phyloP scores from a whole-genome alignment of 2,797 vertebrate species.

The Sandelia bainsii region DNA sequence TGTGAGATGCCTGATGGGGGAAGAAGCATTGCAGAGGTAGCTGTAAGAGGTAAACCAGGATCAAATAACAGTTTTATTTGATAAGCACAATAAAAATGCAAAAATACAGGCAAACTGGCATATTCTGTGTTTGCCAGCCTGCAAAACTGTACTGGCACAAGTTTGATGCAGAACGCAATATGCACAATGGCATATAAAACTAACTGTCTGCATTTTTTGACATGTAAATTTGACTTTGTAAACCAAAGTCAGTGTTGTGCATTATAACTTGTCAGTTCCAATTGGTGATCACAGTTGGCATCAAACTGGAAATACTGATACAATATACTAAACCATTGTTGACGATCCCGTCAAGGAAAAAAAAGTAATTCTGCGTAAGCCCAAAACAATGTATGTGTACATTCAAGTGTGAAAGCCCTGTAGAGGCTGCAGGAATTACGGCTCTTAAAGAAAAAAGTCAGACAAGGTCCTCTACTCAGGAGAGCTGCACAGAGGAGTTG shows the following conservation, averaged over 20 bases:
- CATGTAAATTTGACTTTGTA: no score
- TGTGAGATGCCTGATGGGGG: constrained; percentile 97
- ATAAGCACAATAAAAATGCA: background rate
- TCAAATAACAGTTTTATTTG: background rate
- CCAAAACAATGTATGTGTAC: background rate
- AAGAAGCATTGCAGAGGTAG: constrained; percentile 94
- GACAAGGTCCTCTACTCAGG: background rate
- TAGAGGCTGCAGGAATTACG: background rate
- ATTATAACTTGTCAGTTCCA: no score
- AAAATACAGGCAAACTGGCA: background rate
- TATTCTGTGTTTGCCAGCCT: no score
- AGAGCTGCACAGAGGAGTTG: background rate
- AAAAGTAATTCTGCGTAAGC: background rate
- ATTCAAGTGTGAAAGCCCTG: background rate
- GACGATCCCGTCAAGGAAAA: no score
- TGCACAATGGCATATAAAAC: no score
- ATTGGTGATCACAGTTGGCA: no score
- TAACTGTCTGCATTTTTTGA: no score
- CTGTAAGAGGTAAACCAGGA: constrained; percentile 90
- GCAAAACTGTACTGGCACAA: background rate
- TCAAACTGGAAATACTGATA: no score
- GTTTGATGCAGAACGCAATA: background rate
- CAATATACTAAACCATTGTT: no score
- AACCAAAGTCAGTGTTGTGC: no score
- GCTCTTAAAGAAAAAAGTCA: background rate